Evolutionary conservation across 2,113 vertebrate species (phyloP), one percentile per base, ranked within the genome.

Genomic region (Myotis brandtii): DNA sequence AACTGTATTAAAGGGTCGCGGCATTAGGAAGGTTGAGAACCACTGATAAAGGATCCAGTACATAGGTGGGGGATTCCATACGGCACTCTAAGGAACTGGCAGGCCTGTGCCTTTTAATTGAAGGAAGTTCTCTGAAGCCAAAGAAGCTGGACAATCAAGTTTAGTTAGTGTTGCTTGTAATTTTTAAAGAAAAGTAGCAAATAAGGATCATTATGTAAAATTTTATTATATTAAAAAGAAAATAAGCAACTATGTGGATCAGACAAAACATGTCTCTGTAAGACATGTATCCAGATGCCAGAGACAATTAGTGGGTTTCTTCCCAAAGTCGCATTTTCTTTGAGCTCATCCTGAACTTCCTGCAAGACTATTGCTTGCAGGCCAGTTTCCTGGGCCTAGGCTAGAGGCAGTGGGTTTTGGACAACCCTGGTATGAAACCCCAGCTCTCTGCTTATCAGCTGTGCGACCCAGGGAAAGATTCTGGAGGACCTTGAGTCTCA

Each of bases 121-220:
- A 52, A 30, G 50, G 32, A 40, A 20, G 32, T 21, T 2, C 9
- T 66, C 10, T 52, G 13, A 46, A 54, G 64, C 54, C 77, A 59
- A 13, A 25, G 62, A 32, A 62, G 17, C 54, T 12, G n/a, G 54
- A 59, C 13, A 34, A 2, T 13, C 34, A 73, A 88, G 48, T 54
- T 59, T 76, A 75, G 2, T 67, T 76, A 62, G 2, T 11, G 6
- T 23, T 56, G 23, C 56, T 59, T 87, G n/a, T 25, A 67, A 17
- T 54, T 82, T 70, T 84, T 56, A 20, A 92, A 83, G 21, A 56
- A 87, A 94, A 89, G 5, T 52, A 59, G n/a, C 37, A 81, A 92
- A 73, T 59, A 87, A 77, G 56, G n/a, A 72, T 88, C 30, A n/a
- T 21, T 72, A 43, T 48, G 16, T 40, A 73, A 81, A 67, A 11